Evolutionary conservation across 2,797 vertebrate species (phyloP), one percentile per base, ranked within the genome.

Genomic region (Percopsis omiscomaycus): DNA sequence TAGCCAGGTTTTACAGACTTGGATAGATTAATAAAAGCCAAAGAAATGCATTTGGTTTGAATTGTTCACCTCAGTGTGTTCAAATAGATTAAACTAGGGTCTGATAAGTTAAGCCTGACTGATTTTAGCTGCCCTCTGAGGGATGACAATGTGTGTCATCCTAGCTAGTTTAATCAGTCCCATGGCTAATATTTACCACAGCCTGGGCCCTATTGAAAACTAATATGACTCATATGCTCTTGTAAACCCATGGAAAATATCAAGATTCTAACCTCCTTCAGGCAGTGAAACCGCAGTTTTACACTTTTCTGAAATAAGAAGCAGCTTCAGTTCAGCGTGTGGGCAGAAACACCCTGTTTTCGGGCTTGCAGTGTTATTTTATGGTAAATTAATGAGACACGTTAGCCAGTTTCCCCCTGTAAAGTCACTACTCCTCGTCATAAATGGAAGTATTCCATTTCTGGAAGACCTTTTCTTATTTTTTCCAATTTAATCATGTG

Each of bases 151-250:
- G 44, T 14, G 44, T 68, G 60, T 74, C 77, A 73, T 73, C 75
- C 73, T 72, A 59, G 59, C 80, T 83, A 73, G 80, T 85, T 85
- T 86, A 71, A 82, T 83, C 78, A 78, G 69, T 63, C 66, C 61
- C 64, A 71, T 2, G 0, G 68, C 76, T 79, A 74, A 79, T 79
- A 83, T 80, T 69, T 15, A 74, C 64, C 76, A 45, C 70, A 80
- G 73, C 68, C 59, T 0, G 74, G 82, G 57, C 65, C 68, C 53
- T 68, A 44, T 62, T 74, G 59, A 72, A 85, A 77, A 69, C 55
- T 9, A 81, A 84, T 57, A 77, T 86, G 85, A 83, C 78, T 85
- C 83, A 79, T 56, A 64, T 73, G 59, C 68, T 76, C 74, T 76
- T 68, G 64, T 79, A 68, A 75, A 79, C 71, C 69, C 73, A 65